A percentile compares a stretch with the other conserved stretches of the same genome.
These are phyloP conservation scores for Psephotus haematonotus DNA, from an alignment of 2,113 vertebrate species.

Conservation along the genomic window DNA sequence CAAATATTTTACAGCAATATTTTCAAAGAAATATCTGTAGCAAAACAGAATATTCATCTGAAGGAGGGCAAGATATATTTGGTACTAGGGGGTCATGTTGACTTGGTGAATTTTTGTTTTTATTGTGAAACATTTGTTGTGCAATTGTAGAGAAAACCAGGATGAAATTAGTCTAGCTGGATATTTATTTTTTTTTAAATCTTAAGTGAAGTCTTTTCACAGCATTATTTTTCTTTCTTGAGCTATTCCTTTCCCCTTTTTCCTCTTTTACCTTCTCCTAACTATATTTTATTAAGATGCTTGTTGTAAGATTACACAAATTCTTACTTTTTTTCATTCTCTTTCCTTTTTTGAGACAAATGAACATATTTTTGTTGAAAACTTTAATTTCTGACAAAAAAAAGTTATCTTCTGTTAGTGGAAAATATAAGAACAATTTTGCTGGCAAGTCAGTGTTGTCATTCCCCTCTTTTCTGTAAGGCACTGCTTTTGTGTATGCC, in stretches of 20 bases:
- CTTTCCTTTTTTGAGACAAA: background rate
- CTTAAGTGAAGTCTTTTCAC: background rate
- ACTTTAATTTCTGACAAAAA: background rate
- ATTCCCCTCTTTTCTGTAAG: background rate
- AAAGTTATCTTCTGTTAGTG: background rate
- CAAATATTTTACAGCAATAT: background rate
- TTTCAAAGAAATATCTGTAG: background rate
- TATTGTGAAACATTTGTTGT: background rate
- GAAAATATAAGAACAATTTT: background rate
- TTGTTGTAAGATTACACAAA: background rate
- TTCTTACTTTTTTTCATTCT: background rate
- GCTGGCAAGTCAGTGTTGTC: background rate
- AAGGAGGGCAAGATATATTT: background rate
- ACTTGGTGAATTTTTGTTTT: background rate
- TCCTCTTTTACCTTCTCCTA: background rate
- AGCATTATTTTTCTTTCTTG: background rate
- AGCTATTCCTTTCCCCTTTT: background rate
- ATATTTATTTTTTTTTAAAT: background rate
- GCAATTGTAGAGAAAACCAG: background rate
- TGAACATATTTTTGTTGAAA: background rate
- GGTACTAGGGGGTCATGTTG: background rate
- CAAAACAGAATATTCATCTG: background rate
- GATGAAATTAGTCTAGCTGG: background rate
- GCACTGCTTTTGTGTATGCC: background rate
- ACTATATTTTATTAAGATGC: background rate